Conservation (phyloP, 2,888 invertebrate genomes). For the Pollenia griseotomentosa region DNA sequence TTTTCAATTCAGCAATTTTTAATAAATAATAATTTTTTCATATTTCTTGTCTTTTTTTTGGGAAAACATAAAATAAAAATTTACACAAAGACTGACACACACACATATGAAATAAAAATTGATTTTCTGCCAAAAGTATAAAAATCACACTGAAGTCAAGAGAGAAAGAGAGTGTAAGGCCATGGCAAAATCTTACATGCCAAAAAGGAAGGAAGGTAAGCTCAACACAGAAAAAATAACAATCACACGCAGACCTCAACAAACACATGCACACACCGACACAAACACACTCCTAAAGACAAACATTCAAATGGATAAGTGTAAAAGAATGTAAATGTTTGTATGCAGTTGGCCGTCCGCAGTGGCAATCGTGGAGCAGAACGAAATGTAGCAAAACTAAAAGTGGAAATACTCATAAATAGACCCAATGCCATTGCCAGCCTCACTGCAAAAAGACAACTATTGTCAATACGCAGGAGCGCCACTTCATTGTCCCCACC, state of each 20-base stretch:
- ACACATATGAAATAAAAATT: constrained; percentile 55
- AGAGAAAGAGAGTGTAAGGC: constrained; percentile 59
- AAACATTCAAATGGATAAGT: background rate
- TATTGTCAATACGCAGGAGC: constrained; percentile 57
- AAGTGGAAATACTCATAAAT: constrained; percentile 31
- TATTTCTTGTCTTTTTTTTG: constrained; percentile 47
- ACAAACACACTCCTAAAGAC: background rate
- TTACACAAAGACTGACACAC: background rate
- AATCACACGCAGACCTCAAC: background rate
- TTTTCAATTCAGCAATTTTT: constrained; percentile 55
- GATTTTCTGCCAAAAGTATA: constrained; percentile 70
- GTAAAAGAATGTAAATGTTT: constrained; percentile 52
- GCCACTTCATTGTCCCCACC: constrained; percentile 31
- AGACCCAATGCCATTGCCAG: constrained; percentile 81
- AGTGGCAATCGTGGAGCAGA: constrained; percentile 50
- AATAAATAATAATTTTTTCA: constrained; percentile 60
- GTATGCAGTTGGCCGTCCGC: constrained; percentile 50
- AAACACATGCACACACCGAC: constrained; percentile 1
- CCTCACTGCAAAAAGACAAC: constrained; percentile 78
- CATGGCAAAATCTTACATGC: constrained; percentile 62
- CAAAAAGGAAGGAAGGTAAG: constrained; percentile 50
- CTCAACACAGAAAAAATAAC: constrained; percentile 18
- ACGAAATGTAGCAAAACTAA: constrained; percentile 32
- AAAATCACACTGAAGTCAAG: constrained; percentile 54
- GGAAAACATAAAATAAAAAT: constrained; percentile 39